Evolutionary conservation across 2,888 invertebrate genomes (phyloP).

Genomic region (Schrankia costaestrigalis): DNA sequence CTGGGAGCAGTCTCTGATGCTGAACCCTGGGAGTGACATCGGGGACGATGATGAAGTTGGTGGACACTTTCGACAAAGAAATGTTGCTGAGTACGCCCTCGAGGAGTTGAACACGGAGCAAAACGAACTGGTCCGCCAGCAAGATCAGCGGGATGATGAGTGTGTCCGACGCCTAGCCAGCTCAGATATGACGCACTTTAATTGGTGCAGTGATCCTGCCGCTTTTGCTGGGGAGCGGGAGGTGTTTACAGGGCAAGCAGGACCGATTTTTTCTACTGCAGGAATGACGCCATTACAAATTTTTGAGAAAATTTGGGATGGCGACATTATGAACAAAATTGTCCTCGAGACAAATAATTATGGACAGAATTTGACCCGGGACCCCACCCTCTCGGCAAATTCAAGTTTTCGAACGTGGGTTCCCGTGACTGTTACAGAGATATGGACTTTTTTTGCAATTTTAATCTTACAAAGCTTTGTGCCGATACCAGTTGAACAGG

Average conservation of each 20-base stretch:
- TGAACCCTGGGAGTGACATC: background rate
- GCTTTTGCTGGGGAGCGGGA: background rate
- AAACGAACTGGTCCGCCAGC: too few species aligned
- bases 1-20: background rate
- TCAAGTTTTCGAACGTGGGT: background rate
- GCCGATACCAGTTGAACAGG: conserved; percentile 4
- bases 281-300: background rate
- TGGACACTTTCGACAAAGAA: background rate
- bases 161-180: background rate
- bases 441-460: too few species aligned
- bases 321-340: background rate
- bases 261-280: background rate
- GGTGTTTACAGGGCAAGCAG: background rate
- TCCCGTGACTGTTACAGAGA: background rate
- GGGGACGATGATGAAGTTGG: background rate
- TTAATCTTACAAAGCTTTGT: too few species aligned
- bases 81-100: background rate
- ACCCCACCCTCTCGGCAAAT: background rate
- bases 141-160: background rate
- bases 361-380: background rate
- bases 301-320: background rate
- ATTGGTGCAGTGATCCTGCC: background rate
- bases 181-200: background rate
- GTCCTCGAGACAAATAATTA: background rate
- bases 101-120: too few species aligned